Base-by-base conservation (phyloP, 2,113 vertebrate species). In the Pampusana beccarii region DNA sequence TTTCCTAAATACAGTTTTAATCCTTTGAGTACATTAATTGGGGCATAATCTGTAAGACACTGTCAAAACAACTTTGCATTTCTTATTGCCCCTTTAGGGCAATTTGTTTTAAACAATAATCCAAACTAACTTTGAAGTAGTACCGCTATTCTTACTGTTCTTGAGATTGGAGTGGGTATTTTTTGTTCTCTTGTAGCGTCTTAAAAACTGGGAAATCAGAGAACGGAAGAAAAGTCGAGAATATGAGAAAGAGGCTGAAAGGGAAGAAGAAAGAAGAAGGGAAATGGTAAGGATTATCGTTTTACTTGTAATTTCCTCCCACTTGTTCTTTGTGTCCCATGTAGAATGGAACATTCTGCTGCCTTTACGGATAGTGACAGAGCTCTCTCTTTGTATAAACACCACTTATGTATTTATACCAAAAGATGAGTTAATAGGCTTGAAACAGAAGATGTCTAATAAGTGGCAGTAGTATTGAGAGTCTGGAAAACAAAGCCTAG, bases 151-250 rank as follows among this genome's bases (percentile, higher is more conserved):
- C 67, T 89, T 87, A 57, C 91, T n/a, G 7, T 38, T 81, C 46
- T 40, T 70, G 64, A 91, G 33, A 71, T 57, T 61, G 6, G 17
- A 83, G 16, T 28, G 14, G 31, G 26, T 80, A 3, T 64, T 11
- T 83, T 50, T 78, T 34, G 16, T 95, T 70, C 66, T 65, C 51
- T 95, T 95, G 88, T 88, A 99, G 99, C 99, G 99, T 80, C 98
- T 99, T 93, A 99, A 99, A 97, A 99, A 99, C 97, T 99, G 99
- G 99, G 99, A 99, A 98, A 98, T 99, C 79, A 98, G 99, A 97
- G 99, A 99, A 97, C 97, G 99, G 91, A 99, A 99, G 96, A 99
- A 99, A 97, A 98, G 98, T 11, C 97, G 99, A 72, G 99, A 99
- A 87, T 99, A 99, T 92, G 98, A 98, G 86, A 99, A 99, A 91